A percentile compares a stretch with the other conserved stretches of the same genome.
Conservation (phyloP, 2,113 vertebrate species). For the Crotalus helleri region DNA sequence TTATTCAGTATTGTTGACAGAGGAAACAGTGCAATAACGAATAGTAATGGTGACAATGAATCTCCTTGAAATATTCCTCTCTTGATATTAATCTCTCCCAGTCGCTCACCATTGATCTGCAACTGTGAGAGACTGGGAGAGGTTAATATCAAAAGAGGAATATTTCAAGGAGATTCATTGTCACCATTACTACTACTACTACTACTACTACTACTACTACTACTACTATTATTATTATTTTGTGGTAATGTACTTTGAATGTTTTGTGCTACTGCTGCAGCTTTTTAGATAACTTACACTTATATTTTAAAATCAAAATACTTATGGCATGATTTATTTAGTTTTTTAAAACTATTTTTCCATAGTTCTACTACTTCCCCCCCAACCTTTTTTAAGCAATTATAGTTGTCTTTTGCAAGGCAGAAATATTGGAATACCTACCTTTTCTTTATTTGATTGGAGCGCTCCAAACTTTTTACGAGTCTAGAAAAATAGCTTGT, state of each 20-base stretch:
- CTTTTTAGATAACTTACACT: background rate
- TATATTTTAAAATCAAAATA: background rate
- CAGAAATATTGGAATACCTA: background rate
- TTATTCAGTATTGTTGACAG: no score
- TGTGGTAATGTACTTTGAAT: background rate
- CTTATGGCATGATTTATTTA: slow-evolving; percentile 4
- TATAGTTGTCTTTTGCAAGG: background rate
- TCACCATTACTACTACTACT: no score
- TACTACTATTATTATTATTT: no score
- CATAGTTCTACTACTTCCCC: background rate
- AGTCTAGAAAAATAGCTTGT: background rate
- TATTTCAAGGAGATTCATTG: no score
- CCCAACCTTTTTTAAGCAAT: background rate
- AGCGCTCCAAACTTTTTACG: background rate
- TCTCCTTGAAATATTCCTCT: no score
- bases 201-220: no score
- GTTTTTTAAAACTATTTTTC: slow-evolving; percentile 13
- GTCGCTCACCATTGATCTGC: no score
- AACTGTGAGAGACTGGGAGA: no score
- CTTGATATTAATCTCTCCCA: no score
- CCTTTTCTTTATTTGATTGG: slow-evolving; percentile 1
- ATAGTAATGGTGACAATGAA: no score
- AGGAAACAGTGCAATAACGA: no score
- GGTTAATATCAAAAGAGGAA: no score
- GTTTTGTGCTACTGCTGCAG: background rate